These are phyloP conservation scores for Psilopogon haemacephalus DNA, from an alignment of 2,113 vertebrate species.

Conservation along the genomic window DNA sequence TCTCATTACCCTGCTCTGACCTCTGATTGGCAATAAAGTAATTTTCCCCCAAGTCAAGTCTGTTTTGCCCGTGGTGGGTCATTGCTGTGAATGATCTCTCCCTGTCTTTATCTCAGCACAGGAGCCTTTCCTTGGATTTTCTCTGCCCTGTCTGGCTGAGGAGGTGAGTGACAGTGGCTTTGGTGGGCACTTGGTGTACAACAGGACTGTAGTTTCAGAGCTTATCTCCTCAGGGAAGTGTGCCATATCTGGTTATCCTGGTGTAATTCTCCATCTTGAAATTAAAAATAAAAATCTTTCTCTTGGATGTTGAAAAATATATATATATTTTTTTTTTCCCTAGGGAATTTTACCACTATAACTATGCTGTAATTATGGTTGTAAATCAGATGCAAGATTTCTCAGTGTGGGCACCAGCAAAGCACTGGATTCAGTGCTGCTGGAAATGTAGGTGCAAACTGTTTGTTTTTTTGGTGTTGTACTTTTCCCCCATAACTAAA, in stretches of 20 bases:
- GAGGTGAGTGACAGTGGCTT: neutral
- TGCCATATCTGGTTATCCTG: accelerated
- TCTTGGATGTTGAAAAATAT: neutral
- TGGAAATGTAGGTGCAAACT: conserved; percentile 5
- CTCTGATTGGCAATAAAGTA: neutral
- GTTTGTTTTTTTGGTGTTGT: neutral
- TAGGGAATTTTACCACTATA: neutral
- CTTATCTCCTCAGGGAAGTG: neutral
- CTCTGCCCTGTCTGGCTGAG: neutral
- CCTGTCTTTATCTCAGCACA: neutral
- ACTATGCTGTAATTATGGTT: conserved; percentile 9
- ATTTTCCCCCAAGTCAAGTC: neutral
- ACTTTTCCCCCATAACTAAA: neutral
- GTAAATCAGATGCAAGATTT: conserved; percentile 31
- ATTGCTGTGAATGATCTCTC: neutral
- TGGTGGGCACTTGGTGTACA: neutral
- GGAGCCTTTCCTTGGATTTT: accelerated
- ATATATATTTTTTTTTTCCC: neutral
- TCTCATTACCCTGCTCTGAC: neutral
- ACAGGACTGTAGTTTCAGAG: neutral
- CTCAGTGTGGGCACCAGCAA: conserved; percentile 1
- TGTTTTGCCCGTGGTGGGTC: neutral
- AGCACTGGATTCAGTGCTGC: conserved; percentile 9
- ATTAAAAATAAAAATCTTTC: neutral
- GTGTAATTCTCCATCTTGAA: neutral